phyloP scores from a whole-genome alignment of 2,888 invertebrate species.

The Agrochola circellaris region DNA sequence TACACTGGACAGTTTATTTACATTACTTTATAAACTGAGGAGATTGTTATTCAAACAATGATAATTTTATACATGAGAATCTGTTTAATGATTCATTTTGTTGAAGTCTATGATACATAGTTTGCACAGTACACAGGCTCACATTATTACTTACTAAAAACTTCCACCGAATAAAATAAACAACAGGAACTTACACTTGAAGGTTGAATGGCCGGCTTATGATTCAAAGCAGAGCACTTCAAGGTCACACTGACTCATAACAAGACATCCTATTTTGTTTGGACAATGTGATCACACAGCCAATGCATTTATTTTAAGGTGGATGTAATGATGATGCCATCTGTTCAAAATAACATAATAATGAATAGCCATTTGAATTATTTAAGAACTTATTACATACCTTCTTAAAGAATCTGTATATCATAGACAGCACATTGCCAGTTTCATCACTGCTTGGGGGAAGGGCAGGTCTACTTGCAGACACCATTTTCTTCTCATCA shows the following conservation, averaged over 20 bases:
- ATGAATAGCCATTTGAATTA: slow-evolving; percentile 18
- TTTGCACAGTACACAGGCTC: background rate
- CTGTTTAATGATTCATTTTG: slow-evolving; percentile 11
- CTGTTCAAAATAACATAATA: slow-evolving; percentile 28
- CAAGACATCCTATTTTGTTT: slow-evolving; percentile 67
- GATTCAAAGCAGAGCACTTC: slow-evolving; percentile 74
- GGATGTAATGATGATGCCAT: slow-evolving; percentile 48
- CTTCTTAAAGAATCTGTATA: slow-evolving; percentile 92
- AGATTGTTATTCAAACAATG: slow-evolving; percentile 22
- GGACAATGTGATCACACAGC: slow-evolving; percentile 59
- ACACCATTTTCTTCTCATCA: slow-evolving; percentile 82
- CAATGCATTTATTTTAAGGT: slow-evolving; percentile 27
- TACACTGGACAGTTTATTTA: slow-evolving; percentile 9
- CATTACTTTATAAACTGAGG: background rate
- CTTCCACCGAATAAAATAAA: slow-evolving; percentile 38
- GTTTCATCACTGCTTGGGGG: slow-evolving; percentile 86
- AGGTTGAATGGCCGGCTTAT: slow-evolving; percentile 74
- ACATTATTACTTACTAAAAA: slow-evolving; percentile 20
- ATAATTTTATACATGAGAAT: slow-evolving; percentile 8
- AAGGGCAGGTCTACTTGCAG: slow-evolving; percentile 84
- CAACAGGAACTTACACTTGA: slow-evolving; percentile 63
- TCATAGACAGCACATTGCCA: slow-evolving; percentile 90
- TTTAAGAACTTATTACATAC: slow-evolving; percentile 71
- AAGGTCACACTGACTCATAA: slow-evolving; percentile 79
- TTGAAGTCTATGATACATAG: background rate